phyloP scores from a whole-genome alignment of 2,113 vertebrate genomes.

The Fulica atra region DNA sequence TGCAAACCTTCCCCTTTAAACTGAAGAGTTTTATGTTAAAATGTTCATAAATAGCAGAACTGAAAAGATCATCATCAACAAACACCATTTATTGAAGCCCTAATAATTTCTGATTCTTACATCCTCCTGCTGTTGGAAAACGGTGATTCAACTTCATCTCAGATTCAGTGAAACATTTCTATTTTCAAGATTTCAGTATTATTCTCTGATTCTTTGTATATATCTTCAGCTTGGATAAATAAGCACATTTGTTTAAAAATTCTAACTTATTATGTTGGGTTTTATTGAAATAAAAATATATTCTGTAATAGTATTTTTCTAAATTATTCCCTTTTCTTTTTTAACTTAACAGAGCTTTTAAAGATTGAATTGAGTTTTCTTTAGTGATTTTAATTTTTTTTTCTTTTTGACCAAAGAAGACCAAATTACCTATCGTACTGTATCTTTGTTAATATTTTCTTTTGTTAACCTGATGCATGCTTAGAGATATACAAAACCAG shows the following conservation, averaged over 20 bases:
- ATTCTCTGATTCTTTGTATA: background rate
- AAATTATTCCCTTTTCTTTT: background rate
- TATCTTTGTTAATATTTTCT: background rate
- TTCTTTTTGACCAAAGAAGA: background rate
- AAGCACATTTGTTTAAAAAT: background rate
- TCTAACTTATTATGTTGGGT: background rate
- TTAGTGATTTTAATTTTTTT: background rate
- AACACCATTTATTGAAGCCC: background rate
- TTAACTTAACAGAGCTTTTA: background rate
- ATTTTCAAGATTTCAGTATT: background rate
- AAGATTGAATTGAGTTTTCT: background rate
- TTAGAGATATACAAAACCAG: background rate
- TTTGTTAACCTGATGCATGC: background rate
- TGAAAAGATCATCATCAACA: background rate
- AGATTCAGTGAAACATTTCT: background rate
- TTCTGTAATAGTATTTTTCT: background rate
- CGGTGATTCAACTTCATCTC: background rate
- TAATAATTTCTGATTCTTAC: background rate
- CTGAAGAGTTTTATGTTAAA: background rate
- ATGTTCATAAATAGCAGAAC: background rate
- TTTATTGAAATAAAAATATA: background rate
- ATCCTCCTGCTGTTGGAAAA: background rate
- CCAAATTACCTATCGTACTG: background rate
- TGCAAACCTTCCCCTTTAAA: background rate
- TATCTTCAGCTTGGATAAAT: background rate